phyloP scores from a whole-genome alignment of 2,888 invertebrate species.

The Hirtodrosophila alboralis region DNA sequence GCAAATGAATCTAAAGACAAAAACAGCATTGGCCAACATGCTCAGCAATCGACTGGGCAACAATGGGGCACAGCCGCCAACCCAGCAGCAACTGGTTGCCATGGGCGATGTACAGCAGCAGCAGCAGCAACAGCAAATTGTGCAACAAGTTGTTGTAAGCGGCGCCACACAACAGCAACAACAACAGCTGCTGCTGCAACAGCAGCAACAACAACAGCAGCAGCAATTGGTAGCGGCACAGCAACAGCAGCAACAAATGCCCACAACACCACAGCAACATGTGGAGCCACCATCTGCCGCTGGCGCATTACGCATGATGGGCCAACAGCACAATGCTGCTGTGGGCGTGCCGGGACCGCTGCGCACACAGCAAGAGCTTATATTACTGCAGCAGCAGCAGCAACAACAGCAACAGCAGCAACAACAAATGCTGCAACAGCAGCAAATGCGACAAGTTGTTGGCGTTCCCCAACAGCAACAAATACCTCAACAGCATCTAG shows the following conservation, averaged over 20 bases:
- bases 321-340: slow-evolving; percentile 90
- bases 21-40: slow-evolving; percentile 98
- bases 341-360: slow-evolving; percentile 83
- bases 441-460: slow-evolving; percentile 84
- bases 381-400: slow-evolving; percentile 85
- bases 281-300: slow-evolving; percentile 86
- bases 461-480: slow-evolving; percentile 67
- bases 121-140: slow-evolving; percentile 59
- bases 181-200: slow-evolving; percentile 56
- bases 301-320: slow-evolving; percentile 91
- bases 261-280: slow-evolving; percentile 57
- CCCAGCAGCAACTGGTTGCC: slow-evolving; percentile 61
- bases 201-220: slow-evolving; percentile 58
- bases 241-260: slow-evolving; percentile 58
- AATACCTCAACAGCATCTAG: slow-evolving; percentile 68
- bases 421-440: slow-evolving; percentile 80
- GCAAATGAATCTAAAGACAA: slow-evolving; percentile 91
- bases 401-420: slow-evolving; percentile 84
- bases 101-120: slow-evolving; percentile 62
- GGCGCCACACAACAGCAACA: slow-evolving; percentile 65
- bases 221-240: slow-evolving; percentile 57
- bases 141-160: slow-evolving; percentile 79
- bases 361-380: slow-evolving; percentile 85
- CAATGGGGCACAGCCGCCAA: slow-evolving; percentile 81
- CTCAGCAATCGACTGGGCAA: slow-evolving; percentile 91